Conservation (phyloP, 2,797 vertebrate genomes). For the Rhodeus uyekii region DNA sequence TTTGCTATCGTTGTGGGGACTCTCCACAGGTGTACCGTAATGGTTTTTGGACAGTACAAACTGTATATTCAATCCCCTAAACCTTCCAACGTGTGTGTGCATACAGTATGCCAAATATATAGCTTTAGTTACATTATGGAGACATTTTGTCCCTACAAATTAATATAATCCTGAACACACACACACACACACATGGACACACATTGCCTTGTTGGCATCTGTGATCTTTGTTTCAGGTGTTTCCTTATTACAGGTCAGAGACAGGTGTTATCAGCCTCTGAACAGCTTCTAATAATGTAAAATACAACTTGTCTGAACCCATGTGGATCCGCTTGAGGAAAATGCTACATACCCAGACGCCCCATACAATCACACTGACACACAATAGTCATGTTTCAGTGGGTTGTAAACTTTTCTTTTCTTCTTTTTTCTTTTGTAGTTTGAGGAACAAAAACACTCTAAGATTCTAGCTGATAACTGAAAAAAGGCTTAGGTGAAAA, state of each 20-base stretch:
- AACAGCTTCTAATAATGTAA: constrained; percentile 63
- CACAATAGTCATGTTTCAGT: neutral
- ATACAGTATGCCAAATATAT: no score
- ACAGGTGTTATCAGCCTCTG: constrained; percentile 67
- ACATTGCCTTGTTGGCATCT: neutral
- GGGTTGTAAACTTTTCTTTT: no score
- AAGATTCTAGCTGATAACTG: neutral
- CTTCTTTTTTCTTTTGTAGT: neutral
- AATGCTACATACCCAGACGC: neutral
- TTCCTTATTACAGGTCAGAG: constrained; percentile 73
- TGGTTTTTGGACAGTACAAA: no score
- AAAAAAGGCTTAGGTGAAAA: neutral
- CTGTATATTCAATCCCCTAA: no score
- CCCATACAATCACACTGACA: neutral
- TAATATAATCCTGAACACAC: no score
- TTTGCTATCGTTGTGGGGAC: no score
- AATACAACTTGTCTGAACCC: constrained; percentile 64
- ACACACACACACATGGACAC: neutral
- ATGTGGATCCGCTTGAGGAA: constrained; percentile 55
- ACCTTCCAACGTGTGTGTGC: no score
- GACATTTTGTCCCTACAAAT: no score
- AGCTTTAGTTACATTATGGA: no score
- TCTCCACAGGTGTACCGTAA: no score
- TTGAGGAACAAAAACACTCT: neutral
- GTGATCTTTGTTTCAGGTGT: constrained; percentile 66